Conservation (phyloP, 2,113 vertebrate species). For the Ictidomys tridecemlineatus region DNA sequence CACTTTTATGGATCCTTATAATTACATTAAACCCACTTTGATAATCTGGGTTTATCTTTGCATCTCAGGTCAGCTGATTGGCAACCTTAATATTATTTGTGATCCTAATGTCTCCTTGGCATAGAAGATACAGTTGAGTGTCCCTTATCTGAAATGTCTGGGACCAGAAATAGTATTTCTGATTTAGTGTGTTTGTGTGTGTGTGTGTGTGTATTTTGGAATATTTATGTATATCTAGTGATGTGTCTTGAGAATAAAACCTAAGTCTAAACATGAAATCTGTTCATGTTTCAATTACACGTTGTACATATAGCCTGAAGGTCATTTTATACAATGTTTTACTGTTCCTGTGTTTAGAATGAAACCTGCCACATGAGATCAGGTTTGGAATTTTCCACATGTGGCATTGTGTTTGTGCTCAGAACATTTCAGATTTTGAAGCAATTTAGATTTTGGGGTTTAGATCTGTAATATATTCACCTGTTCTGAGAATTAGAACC, state of each 20-base stretch:
- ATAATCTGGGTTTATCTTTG: not conserved
- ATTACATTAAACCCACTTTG: accelerated
- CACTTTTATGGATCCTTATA: not conserved
- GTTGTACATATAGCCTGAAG: not conserved
- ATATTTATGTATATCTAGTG: not conserved
- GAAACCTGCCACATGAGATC: not conserved
- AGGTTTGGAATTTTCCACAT: not conserved
- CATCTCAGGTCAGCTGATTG: not conserved
- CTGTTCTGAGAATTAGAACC: not conserved
- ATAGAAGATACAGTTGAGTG: not conserved
- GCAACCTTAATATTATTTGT: not conserved
- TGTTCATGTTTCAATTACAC: not conserved
- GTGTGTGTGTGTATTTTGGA: not conserved
- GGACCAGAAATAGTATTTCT: not conserved
- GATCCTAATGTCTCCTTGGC: not conserved
- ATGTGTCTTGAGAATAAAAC: not conserved
- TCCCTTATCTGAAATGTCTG: not conserved
- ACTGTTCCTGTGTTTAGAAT: not conserved
- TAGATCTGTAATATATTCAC: not conserved
- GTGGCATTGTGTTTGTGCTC: too few relatives aligned
- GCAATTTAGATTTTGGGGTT: not conserved
- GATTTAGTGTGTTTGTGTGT: too few relatives aligned
- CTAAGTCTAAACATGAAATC: not conserved
- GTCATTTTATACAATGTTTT: not conserved
- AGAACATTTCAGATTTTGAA: not conserved